Evolutionary conservation across 2,113 vertebrate genomes (phyloP), one percentile per base, ranked within the genome.

Genomic region (Actenoides lindsayi): DNA sequence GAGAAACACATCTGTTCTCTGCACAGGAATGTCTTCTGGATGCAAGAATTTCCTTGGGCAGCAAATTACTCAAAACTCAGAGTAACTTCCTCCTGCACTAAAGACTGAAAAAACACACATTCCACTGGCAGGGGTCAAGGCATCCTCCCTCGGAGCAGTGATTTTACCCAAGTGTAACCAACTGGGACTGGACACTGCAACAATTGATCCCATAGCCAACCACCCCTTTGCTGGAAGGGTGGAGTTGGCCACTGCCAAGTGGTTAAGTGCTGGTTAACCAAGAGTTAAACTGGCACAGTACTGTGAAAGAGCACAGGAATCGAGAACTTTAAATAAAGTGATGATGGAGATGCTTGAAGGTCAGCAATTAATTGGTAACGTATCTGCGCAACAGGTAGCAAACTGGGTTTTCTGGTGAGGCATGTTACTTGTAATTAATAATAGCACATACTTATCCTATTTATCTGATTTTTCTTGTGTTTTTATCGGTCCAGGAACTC

Each of bases 201-300:
- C 0, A 2, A 13, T 5, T 27, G 41, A 33, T 53, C 37, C 24
- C 2, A 19, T 57, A 13, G 9, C 35, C 68, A 80, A 39, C 27
- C 0, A 2, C 9, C 30, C 12, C n/a, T 28, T 16, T 16, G 19
- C 50, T n/a, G n/a, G 6, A 64, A 76, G 44, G 70, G 60, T 0
- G 1, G 23, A 77, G 77, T 39, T 56, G 30, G 57, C 25, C 46
- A n/a, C 60, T 73, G 27, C 35, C 54, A 33, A 56, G 41, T 6
- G 7, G 54, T 33, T 48, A 67, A 77, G 48, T 20, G 46, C 46
- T 33, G 30, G 56, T 68, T 53, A 57, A 74, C 10, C 24, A 57
- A 33, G 27, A 60, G 44, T 70, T 65, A 70, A 65, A 89, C 10
- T 37, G 30, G 42, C 33, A 33, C 25, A 33, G 12, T 27, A 59